These are phyloP conservation scores for Fragum whitleyi DNA, from an alignment of 2,888 invertebrate genomes.

Conservation along the genomic window DNA sequence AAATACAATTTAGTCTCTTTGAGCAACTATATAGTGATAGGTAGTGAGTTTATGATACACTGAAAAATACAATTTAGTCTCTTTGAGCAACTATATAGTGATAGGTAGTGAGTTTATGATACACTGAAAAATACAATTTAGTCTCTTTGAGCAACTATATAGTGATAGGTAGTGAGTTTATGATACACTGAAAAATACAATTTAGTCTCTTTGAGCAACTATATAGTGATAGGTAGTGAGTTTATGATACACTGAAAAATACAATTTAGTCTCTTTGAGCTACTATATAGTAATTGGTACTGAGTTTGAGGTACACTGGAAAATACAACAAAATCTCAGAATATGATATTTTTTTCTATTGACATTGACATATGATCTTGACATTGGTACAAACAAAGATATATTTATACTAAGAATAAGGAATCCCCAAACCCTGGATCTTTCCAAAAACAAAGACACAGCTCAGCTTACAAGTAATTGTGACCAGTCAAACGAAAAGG, in stretches of 20 bases:
- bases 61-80: no score
- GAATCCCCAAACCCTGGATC: no score
- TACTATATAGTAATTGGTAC: conserved; percentile 83
- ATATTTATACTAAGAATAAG: no score
- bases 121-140: conserved; percentile 48
- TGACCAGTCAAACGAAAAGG: no score
- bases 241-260: conserved; percentile 51
- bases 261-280: conserved; percentile 80
- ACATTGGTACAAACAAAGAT: no score
- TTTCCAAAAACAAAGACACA: no score
- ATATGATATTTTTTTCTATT: no score
- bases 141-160: conserved; percentile 81
- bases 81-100: conserved; percentile 82
- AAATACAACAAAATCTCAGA: no score
- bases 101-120: conserved; percentile 78
- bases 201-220: conserved; percentile 79
- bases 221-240: conserved; percentile 83
- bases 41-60: conserved; percentile 74
- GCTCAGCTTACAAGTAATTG: no score
- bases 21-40: conserved; percentile 82
- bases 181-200: conserved; percentile 46
- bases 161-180: conserved; percentile 81
- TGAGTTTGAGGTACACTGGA: conserved; percentile 65
- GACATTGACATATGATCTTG: no score
- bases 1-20: no score